phyloP scores from a whole-genome alignment of 2,113 vertebrate species.

The Myotis lucifugus region DNA sequence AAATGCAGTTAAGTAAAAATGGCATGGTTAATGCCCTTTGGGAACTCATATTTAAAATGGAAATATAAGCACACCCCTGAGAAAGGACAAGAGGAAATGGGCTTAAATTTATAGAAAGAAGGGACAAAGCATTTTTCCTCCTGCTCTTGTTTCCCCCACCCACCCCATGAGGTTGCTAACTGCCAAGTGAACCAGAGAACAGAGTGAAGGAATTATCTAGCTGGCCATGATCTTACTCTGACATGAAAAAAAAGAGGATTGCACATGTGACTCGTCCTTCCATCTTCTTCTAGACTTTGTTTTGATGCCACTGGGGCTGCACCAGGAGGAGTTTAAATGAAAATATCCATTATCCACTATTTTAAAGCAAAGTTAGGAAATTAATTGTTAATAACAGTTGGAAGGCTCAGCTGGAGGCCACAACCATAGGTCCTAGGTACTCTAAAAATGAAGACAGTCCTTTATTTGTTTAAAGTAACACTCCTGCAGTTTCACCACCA shows the following conservation, averaged over 20 bases:
- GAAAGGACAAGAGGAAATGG: slow-evolving; percentile 70
- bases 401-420: background rate
- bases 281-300: background rate
- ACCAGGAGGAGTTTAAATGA: background rate
- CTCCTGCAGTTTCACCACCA: background rate
- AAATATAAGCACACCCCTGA: slow-evolving; percentile 67
- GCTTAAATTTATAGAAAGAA: slow-evolving; percentile 59
- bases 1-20: slow-evolving; percentile 56
- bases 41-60: slow-evolving; percentile 66
- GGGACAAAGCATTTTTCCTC: slow-evolving; percentile 23
- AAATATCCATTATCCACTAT: background rate
- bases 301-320: background rate
- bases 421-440: background rate
- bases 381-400: slow-evolving; percentile 10
- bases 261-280: background rate
- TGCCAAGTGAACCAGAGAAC: background rate
- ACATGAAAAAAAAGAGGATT: background rate
- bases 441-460: slow-evolving; percentile 9
- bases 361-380: slow-evolving; percentile 27
- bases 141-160: background rate
- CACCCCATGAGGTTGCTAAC: background rate
- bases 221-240: background rate
- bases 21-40: slow-evolving; percentile 34
- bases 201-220: background rate
- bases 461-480: slow-evolving; percentile 12